Base-by-base conservation (phyloP, 2,113 vertebrate genomes). In the Lota lota region DNA sequence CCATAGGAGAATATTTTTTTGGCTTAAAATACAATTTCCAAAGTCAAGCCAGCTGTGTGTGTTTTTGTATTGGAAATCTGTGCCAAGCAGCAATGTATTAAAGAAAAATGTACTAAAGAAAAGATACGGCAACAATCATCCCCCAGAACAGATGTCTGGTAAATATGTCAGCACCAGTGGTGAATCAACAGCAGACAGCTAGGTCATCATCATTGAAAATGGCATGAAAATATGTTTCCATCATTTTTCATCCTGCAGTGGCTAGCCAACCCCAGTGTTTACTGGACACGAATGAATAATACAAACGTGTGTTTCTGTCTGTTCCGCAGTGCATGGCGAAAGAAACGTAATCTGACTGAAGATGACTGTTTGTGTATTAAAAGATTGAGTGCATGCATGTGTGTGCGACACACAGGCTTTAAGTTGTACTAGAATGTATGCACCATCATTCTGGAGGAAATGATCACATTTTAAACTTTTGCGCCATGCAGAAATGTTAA, bases 311-410 rank as follows among this genome's bases (percentile, higher is more conserved):
- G 66, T 64, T 71, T 74, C 22, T 71, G 68, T 70, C 63, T 50
- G 57, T 63, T 50, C 61, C 58, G 69, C 66, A 67, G 59, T 63
- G 14, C 22, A 62, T 62, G 19, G 59, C 66, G 64, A 82, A 79
- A 71, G 64, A 33, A 58, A 56, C 18, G 17, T 64, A 68, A 79
- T 69, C 68, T 51, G 50, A 21, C 57, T 75, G 62, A 5, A 75
- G 76, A 78, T 73, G 69, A 81, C 68, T 69, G 58, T 69, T 75
- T 72, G 64, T 69, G 50, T 40, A 12, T 59, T 20, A 12, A 14
- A 50, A 22, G 18, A 21, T n/a, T 64, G 63, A 56, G 53, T 67
- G 65, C 33, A 54, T 58, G 65, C 20, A 20, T 69, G 47, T 63
- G 59, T 63, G 47, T 64, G 51, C 56, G 61, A 47, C 40, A 47